These are phyloP conservation scores for Steinernema scapterisci DNA, from an alignment of 2,888 invertebrate species.

Conservation along the genomic window DNA sequence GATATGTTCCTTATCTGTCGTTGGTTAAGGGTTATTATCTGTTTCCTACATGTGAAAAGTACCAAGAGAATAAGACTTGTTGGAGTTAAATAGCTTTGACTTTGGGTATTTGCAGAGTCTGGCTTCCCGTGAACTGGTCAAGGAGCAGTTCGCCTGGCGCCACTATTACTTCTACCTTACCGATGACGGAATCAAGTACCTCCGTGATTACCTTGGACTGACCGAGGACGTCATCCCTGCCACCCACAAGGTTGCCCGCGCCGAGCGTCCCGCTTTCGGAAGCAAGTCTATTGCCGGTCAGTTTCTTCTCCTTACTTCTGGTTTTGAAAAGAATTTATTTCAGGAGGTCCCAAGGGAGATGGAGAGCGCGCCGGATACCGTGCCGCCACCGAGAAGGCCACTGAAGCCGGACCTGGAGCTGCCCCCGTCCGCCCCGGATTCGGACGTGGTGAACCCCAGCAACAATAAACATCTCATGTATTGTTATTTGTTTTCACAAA, in stretches of 20 bases:
- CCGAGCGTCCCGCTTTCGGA: conserved; percentile 31
- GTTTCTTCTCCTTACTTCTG: conserved; percentile 14
- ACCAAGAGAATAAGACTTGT: too few relatives aligned
- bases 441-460: conserved; percentile 61
- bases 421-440: conserved; percentile 74
- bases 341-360: conserved; percentile 50
- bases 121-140: conserved; percentile 94
- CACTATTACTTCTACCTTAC: conserved; percentile 99
- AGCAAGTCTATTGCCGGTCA: neutral
- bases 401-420: conserved; percentile 93
- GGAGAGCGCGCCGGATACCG: conserved; percentile 62
- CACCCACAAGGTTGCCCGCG: conserved; percentile 80
- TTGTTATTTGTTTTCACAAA: conserved; percentile 31
- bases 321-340: too few relatives aligned
- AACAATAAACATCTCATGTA: conserved; percentile 27
- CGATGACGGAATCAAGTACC: conserved; percentile 95
- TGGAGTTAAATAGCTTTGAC: neutral
- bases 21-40: neutral
- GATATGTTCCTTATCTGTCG: neutral
- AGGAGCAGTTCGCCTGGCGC: conserved; percentile 99
- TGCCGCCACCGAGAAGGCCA: conserved; percentile 80
- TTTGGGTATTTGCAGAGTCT: conserved; percentile 70
- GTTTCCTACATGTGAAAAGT: neutral
- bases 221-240: conserved; percentile 98
- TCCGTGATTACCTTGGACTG: conserved; percentile 90